Evolutionary conservation across 2,888 invertebrate genomes (phyloP).

Genomic region (Dolomedes plantarius): DNA sequence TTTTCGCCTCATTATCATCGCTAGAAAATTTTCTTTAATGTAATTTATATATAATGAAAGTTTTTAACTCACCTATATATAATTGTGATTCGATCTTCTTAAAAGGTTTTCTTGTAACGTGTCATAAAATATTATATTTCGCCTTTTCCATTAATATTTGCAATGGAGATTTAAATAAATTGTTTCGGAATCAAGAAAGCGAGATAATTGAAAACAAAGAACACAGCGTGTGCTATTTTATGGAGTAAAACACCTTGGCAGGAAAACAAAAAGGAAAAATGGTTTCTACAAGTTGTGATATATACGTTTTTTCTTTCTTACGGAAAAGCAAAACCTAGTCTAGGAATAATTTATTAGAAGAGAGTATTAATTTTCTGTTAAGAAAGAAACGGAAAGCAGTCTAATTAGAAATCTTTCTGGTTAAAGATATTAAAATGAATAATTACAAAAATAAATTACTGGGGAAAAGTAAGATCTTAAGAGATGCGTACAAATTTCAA

Average conservation of each 20-base stretch:
- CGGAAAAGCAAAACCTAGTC: background rate
- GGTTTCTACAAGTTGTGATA: background rate
- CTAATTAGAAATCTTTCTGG: background rate
- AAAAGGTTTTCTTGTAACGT: no score
- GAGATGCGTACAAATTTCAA: background rate
- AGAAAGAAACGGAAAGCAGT: background rate
- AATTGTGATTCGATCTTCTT: no score
- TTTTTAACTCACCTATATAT: no score
- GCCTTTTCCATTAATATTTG: no score
- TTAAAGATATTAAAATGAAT: background rate
- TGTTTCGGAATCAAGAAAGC: background rate
- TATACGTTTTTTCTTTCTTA: background rate
- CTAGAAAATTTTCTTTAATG: no score
- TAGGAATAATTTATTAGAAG: background rate
- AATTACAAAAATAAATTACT: constrained; percentile 1
- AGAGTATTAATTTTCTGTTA: background rate
- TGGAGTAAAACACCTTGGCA: background rate
- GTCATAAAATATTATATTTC: no score
- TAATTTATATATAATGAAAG: no score
- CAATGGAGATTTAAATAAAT: no score
- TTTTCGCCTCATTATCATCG: no score
- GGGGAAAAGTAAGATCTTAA: background rate
- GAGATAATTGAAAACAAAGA: background rate
- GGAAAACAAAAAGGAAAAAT: background rate
- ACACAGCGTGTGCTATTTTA: no score